A percentile compares a stretch with the other conserved stretches of the same genome.
These are phyloP conservation scores for Prionailurus viverrinus DNA, from an alignment of 2,113 vertebrate genomes.

Conservation along the genomic window DNA sequence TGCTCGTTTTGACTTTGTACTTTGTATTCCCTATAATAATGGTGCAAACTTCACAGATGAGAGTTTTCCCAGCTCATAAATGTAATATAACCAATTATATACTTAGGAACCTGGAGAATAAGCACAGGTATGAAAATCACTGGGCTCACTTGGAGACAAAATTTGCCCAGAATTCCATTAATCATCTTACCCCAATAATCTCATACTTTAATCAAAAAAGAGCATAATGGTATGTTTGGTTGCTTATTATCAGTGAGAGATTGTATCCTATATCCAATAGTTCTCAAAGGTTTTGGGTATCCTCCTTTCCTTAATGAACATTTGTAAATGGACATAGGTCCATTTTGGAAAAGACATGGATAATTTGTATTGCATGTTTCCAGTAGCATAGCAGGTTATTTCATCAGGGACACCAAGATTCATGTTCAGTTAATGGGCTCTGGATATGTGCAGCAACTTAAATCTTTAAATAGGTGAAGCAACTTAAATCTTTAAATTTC, in stretches of 20 bases:
- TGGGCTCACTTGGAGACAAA: background rate
- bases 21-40: background rate
- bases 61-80: background rate
- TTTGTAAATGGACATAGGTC: background rate
- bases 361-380: background rate
- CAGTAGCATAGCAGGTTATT: background rate
- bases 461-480: background rate
- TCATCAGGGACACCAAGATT: background rate
- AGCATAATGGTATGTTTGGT: background rate
- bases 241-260: background rate
- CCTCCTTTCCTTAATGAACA: background rate
- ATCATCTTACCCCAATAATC: background rate
- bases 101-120: background rate
- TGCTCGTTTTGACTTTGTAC: background rate
- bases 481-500: background rate
- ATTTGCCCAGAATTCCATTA: background rate
- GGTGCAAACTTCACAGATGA: background rate
- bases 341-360: background rate
- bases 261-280: background rate
- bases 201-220: background rate
- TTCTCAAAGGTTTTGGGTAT: background rate
- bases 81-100: background rate
- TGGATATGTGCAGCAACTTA: background rate
- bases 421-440: background rate
- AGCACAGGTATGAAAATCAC: background rate